Evolutionary conservation across 2,888 invertebrate genomes (phyloP), one percentile per base, ranked within the genome.

Genomic region (Lasioglossum morio): DNA sequence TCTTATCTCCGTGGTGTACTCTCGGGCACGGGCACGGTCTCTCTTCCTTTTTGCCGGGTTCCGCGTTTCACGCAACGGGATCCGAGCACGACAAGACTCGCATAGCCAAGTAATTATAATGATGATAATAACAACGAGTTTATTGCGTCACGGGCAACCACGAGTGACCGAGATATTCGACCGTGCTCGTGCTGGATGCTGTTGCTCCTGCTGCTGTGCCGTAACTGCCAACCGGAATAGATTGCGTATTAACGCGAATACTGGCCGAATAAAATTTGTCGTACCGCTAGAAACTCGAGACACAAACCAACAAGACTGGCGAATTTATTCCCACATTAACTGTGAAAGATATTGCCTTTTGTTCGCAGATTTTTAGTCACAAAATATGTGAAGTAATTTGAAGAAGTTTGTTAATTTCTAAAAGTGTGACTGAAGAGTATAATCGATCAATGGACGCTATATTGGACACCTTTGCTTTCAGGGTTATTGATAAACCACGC

Each of bases 31-130:
- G 53, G 63, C 63, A 63, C 43, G 30, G 30, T 4, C n/a, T 53
- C 34, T 79, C 77, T 75, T 79, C 81, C 82, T 86, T 87, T 87
- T 81, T 83, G 72, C 73, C 83, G 87, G 81, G 80, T 81, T 66
- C 87, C 85, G 69, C 85, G 77, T 66, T 66, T 66, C 66, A 34
- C 79, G 81, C 89, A 90, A 90, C 89, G 90, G 90, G 84, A 90
- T 75, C 80, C 79, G 53, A 19, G 30, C 78, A 74, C 69, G 80
- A 73, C 82, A 85, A 72, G 87, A 88, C 87, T 87, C 66, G 30
- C 34, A 66, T 34, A 34, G 66, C 34, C 34, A 34, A 66, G 66
- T 34, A 75, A 57, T 75, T 75, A 57, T 60, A 53, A 40, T 60
- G 75, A 75, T 19, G 66, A 66, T 66, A 66, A 66, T 66, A 66